Evolutionary conservation across 2,888 invertebrate genomes (phyloP).

Genomic region (Atrina japonica): DNA sequence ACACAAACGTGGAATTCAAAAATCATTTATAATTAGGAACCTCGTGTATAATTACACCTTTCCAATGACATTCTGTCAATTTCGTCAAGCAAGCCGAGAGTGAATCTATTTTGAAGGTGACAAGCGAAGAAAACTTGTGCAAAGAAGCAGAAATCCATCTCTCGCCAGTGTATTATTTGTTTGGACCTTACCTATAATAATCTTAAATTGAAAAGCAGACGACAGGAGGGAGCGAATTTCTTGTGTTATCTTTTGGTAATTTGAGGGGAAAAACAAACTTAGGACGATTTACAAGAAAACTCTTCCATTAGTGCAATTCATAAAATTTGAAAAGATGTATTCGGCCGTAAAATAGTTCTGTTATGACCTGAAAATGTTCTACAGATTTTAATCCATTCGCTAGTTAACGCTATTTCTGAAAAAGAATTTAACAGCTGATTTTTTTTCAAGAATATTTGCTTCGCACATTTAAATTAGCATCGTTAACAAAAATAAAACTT

Average conservation of each 20-base stretch:
- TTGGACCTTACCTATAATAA: conserved; percentile 29
- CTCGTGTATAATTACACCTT: conserved; percentile 41
- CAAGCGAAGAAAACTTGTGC: conserved; percentile 34
- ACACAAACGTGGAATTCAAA: conserved; percentile 27
- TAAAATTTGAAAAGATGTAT: conserved; percentile 38
- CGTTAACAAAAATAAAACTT: too few species aligned
- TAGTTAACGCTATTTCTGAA: too few species aligned
- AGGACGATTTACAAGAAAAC: conserved; percentile 31
- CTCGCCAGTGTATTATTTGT: conserved; percentile 27
- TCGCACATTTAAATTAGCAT: too few species aligned
- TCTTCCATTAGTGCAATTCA: conserved; percentile 44
- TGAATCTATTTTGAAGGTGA: conserved; percentile 26
- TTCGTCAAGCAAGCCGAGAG: conserved; percentile 29
- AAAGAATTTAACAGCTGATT: too few species aligned
- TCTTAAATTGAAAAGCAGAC: conserved; percentile 22
- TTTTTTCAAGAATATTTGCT: too few species aligned
- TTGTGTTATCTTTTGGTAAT: conserved; percentile 49
- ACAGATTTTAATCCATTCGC: too few species aligned
- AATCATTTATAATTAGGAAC: conserved; percentile 43
- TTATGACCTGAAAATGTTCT: conserved; percentile 2
- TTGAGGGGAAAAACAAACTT: conserved; percentile 51
- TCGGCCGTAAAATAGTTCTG: conserved; percentile 45
- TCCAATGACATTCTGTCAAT: conserved; percentile 26
- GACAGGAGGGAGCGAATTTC: conserved; percentile 42
- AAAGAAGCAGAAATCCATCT: conserved; percentile 35